Percentiles rank a stretch among this genome's conserved stretches.
Conservation (phyloP, 2,113 vertebrate genomes). For the Bos javanicus region DNA sequence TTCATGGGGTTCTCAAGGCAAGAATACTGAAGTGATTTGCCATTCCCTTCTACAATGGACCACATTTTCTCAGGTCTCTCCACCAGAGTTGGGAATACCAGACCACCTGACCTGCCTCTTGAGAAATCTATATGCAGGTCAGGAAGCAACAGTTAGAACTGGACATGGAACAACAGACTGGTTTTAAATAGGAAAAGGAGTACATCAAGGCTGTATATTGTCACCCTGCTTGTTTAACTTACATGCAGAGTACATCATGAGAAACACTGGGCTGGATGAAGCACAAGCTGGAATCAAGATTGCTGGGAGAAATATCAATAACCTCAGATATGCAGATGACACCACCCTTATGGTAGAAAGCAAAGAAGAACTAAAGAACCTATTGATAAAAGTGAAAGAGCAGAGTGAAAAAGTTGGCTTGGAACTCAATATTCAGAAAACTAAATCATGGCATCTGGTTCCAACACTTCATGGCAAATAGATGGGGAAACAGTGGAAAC, state of each 20-base stretch:
- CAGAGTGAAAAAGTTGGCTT: neutral
- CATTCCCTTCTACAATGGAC: neutral
- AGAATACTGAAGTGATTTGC: neutral
- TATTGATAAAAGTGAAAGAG: neutral
- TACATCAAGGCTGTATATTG: neutral
- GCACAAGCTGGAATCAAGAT: neutral
- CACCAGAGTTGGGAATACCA: neutral
- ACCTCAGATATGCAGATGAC: neutral
- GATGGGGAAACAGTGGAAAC: neutral
- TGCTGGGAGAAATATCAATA: neutral
- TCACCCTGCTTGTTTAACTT: neutral
- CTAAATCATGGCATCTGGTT: neutral
- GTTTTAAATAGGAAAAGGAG: neutral
- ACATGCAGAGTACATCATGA: neutral
- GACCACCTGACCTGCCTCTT: neutral
- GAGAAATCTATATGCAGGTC: neutral
- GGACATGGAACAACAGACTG: neutral
- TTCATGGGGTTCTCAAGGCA: neutral
- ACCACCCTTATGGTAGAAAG: neutral
- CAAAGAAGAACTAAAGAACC: neutral
- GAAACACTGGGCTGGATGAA: fast-evolving
- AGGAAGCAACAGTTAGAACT: neutral
- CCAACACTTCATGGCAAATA: neutral
- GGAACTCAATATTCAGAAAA: neutral
- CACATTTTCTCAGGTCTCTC: neutral